Percentiles rank a stretch among this genome's conserved stretches.
phyloP scores from a whole-genome alignment of 2,888 invertebrate genomes.

The Sepiola atlantica region DNA sequence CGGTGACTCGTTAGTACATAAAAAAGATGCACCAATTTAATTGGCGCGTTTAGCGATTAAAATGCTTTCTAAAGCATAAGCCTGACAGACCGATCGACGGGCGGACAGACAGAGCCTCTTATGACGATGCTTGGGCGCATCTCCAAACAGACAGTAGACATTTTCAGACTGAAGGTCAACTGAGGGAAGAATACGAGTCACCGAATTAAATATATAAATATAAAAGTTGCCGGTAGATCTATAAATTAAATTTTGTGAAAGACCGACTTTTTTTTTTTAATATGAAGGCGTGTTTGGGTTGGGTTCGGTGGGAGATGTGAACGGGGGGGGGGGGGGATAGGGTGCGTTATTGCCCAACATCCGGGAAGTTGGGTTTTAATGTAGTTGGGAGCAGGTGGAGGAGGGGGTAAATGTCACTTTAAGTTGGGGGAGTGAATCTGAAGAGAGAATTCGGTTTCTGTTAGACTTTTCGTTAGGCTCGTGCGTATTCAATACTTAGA shows the following conservation, averaged over 20 bases:
- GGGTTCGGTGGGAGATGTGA: neutral
- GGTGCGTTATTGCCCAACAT: neutral
- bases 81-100: too few relatives aligned
- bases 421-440: neutral
- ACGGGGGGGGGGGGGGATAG: neutral
- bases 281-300: neutral
- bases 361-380: neutral
- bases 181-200: neutral
- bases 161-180: neutral
- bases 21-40: too few relatives aligned
- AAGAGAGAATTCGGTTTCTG: neutral
- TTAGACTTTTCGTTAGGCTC: neutral
- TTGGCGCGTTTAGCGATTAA: too few relatives aligned
- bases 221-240: neutral
- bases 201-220: slow-evolving; percentile 32
- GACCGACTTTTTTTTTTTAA: neutral
- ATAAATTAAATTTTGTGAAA: slow-evolving; percentile 1
- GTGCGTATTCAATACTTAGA: too few relatives aligned
- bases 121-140: too few relatives aligned
- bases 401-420: neutral
- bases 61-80: too few relatives aligned
- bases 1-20: too few relatives aligned
- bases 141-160: too few relatives aligned
- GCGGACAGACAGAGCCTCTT: too few relatives aligned
- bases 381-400: neutral